phyloP scores from a whole-genome alignment of 1,140 invertebrate genomes.

The Pogonomyrmex barbatus region DNA sequence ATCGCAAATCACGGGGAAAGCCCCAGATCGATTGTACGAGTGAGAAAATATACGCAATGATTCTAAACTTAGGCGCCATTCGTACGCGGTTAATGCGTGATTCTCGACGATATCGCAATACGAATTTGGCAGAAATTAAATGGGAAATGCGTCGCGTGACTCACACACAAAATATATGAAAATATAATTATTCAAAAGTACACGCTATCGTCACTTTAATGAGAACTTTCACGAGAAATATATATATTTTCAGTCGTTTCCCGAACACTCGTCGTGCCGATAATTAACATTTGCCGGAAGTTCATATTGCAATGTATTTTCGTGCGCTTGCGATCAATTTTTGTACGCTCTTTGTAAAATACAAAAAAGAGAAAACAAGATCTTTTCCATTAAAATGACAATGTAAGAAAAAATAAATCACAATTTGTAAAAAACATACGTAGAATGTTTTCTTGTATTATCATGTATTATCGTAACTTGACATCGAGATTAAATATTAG shows the following conservation, averaged over 20 bases:
- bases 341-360: background rate
- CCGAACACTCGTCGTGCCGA: background rate
- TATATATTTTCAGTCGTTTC: background rate
- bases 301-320: background rate
- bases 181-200: background rate
- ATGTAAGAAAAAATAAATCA: conserved; percentile 5
- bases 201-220: conserved; percentile 16
- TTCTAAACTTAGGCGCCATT: conserved; percentile 23
- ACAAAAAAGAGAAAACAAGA: background rate
- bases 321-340: background rate
- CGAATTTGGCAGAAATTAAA: conserved; percentile 39
- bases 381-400: conserved; percentile 38
- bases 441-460: background rate
- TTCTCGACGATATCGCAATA: conserved; percentile 36
- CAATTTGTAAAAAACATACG: background rate
- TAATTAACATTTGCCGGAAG: background rate
- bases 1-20: conserved; percentile 21
- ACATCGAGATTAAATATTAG: background rate
- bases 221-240: conserved; percentile 1
- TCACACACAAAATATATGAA: background rate
- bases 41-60: conserved; percentile 30
- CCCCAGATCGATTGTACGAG: conserved; percentile 24
- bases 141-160: conserved; percentile 4
- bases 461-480: background rate
- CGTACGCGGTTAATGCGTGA: background rate